phyloP scores from a whole-genome alignment of 2,888 invertebrate species.

The Leptogaster cylindrica region DNA sequence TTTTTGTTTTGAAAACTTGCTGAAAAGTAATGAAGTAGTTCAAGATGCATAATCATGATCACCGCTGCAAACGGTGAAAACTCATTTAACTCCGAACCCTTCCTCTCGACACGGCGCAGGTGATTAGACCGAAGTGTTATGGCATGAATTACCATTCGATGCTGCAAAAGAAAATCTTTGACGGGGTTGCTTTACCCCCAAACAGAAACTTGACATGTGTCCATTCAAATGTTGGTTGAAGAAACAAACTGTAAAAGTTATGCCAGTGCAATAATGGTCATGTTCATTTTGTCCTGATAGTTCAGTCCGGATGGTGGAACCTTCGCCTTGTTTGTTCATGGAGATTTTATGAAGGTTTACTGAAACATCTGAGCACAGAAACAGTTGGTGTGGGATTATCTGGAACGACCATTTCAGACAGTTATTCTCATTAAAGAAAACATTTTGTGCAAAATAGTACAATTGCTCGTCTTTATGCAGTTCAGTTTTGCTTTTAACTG shows the following conservation, averaged over 20 bases:
- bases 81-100: no score
- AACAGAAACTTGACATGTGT: conserved; percentile 3
- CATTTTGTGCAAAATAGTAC: conserved; percentile 13
- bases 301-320: conserved; percentile 7
- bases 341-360: conserved; percentile 31
- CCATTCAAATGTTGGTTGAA: neutral
- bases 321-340: conserved; percentile 31
- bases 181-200: neutral
- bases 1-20: no score
- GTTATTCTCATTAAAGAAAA: conserved; percentile 36
- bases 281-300: conserved; percentile 1
- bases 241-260: conserved; percentile 14
- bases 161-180: conserved; percentile 16
- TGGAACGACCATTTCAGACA: conserved; percentile 36
- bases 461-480: conserved; percentile 6
- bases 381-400: conserved; percentile 25
- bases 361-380: conserved; percentile 14
- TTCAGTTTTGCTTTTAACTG: neutral
- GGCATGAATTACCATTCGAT: conserved; percentile 15
- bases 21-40: no score
- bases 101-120: neutral
- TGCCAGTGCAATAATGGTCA: conserved; percentile 7
- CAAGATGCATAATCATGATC: no score
- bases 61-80: no score
- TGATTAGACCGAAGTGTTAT: conserved; percentile 25